Conservation (phyloP, 1,140 invertebrate genomes). For the Dreissena rostriformis region DNA sequence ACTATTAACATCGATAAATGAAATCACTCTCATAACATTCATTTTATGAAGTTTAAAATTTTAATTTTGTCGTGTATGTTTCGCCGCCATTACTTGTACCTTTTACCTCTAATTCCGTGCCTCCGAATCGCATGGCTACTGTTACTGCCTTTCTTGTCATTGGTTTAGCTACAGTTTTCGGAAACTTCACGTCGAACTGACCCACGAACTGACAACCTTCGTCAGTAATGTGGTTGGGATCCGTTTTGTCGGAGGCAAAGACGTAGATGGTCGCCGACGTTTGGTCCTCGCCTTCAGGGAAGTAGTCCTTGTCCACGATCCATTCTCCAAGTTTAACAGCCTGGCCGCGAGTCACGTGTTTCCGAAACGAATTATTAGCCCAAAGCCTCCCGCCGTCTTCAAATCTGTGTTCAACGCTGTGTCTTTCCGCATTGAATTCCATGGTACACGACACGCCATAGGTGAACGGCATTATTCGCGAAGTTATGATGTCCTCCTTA, state of each 20-base stretch:
- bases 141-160: conserved; percentile 22
- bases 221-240: conserved; percentile 24
- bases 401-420: conserved; percentile 12
- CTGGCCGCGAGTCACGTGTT: conserved; percentile 28
- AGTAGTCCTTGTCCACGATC: conserved; percentile 28
- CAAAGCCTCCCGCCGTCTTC: conserved; percentile 22
- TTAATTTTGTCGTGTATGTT: conserved; percentile 14
- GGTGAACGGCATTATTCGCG: conserved; percentile 24
- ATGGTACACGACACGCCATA: conserved; percentile 28
- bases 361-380: conserved; percentile 32
- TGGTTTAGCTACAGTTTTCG: neutral
- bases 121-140: conserved; percentile 43
- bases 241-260: conserved; percentile 20
- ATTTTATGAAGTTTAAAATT: neutral
- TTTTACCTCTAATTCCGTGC: conserved; percentile 37
- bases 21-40: neutral
- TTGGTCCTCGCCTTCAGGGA: conserved; percentile 7
- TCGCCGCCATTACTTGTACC: conserved; percentile 3
- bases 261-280: conserved; percentile 20
- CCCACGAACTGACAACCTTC: conserved; percentile 22
- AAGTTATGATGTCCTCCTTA: conserved; percentile 35
- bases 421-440: conserved; percentile 11
- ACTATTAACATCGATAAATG: neutral
- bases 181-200: conserved; percentile 32
- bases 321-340: conserved; percentile 39